These are phyloP conservation scores for Thymelicus lineola DNA, from an alignment of 2,888 invertebrate species.

Conservation along the genomic window DNA sequence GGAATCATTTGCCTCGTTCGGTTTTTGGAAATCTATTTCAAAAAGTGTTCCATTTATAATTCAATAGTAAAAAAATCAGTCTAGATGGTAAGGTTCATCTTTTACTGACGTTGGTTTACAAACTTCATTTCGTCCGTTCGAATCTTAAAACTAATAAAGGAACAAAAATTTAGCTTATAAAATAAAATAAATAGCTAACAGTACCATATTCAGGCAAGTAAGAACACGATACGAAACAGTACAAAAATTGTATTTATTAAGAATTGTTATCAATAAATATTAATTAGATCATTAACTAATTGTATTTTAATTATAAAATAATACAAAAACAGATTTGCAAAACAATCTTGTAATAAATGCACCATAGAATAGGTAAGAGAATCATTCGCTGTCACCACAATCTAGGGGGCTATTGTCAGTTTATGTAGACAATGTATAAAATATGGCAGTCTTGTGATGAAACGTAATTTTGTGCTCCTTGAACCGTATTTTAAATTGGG, in stretches of 20 bases:
- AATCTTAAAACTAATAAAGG: conserved; percentile 64
- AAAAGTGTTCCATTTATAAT: conserved; percentile 46
- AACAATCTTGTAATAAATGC: conserved; percentile 22
- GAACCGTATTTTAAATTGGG: background rate
- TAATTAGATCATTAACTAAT: conserved; percentile 9
- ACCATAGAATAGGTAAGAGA: conserved; percentile 13
- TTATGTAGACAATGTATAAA: conserved; percentile 7
- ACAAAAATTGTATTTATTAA: background rate
- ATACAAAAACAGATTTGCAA: conserved; percentile 4
- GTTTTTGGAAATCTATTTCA: conserved; percentile 31
- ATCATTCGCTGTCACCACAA: background rate
- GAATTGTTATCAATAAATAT: background rate
- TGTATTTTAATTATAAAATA: conserved; percentile 16
- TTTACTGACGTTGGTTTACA: conserved; percentile 61
- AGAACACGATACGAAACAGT: background rate
- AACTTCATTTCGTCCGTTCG: conserved; percentile 50
- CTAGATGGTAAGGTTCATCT: conserved; percentile 65
- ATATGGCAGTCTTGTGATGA: conserved; percentile 19
- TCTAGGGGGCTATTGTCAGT: background rate
- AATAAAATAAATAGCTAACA: conserved; percentile 49
- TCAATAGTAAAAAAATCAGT: conserved; percentile 68
- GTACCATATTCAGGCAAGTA: conserved; percentile 43
- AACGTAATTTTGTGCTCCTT: conserved; percentile 22
- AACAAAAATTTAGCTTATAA: conserved; percentile 53
- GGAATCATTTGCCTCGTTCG: conserved; percentile 42